Percentiles rank a stretch among this genome's conserved stretches.
These are phyloP conservation scores for Otus sunia DNA, from an alignment of 2,113 vertebrate genomes.

Conservation along the genomic window DNA sequence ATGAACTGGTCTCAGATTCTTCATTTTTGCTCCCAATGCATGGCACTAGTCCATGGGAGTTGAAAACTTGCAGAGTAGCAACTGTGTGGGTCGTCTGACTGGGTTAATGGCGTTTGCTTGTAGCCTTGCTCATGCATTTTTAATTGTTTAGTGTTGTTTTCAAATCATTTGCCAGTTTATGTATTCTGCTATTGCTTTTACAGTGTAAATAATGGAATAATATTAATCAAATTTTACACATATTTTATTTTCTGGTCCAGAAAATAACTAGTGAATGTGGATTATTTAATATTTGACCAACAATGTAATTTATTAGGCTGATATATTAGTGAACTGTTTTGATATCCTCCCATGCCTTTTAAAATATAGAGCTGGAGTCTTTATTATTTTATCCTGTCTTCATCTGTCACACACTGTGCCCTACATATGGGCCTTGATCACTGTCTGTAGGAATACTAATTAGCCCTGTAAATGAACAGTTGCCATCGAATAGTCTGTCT, in stretches of 20 bases:
- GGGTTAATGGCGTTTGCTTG: neutral
- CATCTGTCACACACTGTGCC: neutral
- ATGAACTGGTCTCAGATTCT: neutral
- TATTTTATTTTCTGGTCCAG: neutral
- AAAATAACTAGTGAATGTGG: neutral
- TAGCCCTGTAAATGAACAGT: too few species aligned
- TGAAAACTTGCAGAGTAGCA: neutral
- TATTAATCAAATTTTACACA: neutral
- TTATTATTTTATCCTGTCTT: neutral
- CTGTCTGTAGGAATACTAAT: neutral
- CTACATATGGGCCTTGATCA: neutral
- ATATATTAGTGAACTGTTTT: neutral
- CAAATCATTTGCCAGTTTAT: neutral
- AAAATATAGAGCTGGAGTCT: neutral
- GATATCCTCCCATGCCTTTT: neutral
- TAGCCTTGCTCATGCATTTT: neutral
- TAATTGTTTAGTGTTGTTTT: neutral
- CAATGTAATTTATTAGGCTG: neutral
- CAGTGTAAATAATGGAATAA: neutral
- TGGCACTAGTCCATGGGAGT: neutral
- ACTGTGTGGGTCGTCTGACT: neutral
- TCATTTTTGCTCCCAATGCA: neutral
- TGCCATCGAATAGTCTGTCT: rapidly evolving
- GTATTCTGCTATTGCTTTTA: neutral
- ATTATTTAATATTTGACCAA: neutral